Percentiles rank a stretch among this genome's conserved stretches.
Evolutionary conservation across 2,888 invertebrate species (phyloP).

Genomic region (Antitype chi): DNA sequence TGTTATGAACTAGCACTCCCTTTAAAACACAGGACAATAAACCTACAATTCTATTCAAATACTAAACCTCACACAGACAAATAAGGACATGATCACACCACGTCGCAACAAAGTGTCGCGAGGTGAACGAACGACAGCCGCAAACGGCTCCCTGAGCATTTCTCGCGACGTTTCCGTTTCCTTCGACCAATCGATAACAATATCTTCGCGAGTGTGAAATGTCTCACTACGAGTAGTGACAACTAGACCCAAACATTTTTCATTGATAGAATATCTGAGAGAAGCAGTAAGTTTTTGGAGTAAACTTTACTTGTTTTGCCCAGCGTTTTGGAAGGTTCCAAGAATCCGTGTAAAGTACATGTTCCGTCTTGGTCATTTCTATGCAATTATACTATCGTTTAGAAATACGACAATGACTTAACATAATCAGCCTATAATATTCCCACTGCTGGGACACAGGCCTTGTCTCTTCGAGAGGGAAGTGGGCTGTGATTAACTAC

Average conservation of each 20-base stretch:
- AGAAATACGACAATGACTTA: not conserved
- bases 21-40: not conserved
- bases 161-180: conserved; percentile 77
- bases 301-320: not conserved
- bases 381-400: too few species aligned
- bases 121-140: conserved; percentile 66
- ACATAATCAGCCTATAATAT: too few species aligned
- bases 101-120: conserved; percentile 45
- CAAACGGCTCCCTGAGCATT: conserved; percentile 66
- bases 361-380: not conserved
- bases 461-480: too few species aligned
- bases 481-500: too few species aligned
- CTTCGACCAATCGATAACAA: conserved; percentile 79
- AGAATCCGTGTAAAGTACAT: not conserved
- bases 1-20: not conserved
- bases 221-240: conserved; percentile 52
- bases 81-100: conserved; percentile 41
- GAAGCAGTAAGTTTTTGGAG: not conserved
- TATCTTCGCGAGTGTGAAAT: conserved; percentile 74
- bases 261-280: conserved; percentile 24
- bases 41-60: conserved; percentile 17
- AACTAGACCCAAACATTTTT: conserved; percentile 25
- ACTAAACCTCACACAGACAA: conserved; percentile 33
- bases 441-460: too few species aligned
- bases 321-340: not conserved